Base-by-base conservation (phyloP, 2,888 invertebrate species). In the Lottia gigantea region DNA sequence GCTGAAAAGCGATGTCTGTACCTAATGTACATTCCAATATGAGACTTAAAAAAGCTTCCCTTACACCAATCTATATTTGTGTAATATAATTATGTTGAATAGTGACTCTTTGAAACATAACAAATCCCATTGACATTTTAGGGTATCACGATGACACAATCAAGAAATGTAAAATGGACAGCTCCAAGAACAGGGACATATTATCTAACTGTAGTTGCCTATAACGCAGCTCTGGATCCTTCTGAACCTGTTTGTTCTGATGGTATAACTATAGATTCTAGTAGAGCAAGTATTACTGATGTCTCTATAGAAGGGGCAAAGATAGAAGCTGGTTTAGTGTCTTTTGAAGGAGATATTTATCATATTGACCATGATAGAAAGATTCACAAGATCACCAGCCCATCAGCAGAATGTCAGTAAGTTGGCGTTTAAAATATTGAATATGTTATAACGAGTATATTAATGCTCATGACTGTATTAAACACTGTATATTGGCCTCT, bases 221-320 rank as follows among this genome's bases (percentile, higher is more conserved):
- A 75, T 62, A 83, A 83, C 68, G 75, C 76, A 40, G 83, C 82
- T 1, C 65, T 80, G 4, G 80, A 75, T n/a, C 74, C 75, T 11
- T 81, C 81, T 19, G 73, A 71, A 16, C 78, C 80, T 0, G 82
- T 81, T 16, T 83, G 83, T 73, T 82, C 81, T 31, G 81, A 83
- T 70, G 83, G 83, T 26, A 75, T 83, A 3, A 75, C 73, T 0
- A 68, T 82, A 12, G 78, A 78, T 61, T 67, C 65, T 1, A 61
- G 64, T n/a, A 25, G 70, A 6, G 77, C 81, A n/a, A 26, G 40
- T 46, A 65, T 79, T 14, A 66, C 25, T 47, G 72, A 76, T 19
- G 64, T 80, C 14, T 64, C 55, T 14, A 68, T 83, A 31, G 68
- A 74, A 19, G 76, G 71, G 46, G 76, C 76, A 3, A 67, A 68